Evolutionary conservation across 2,888 invertebrate species (phyloP).

Genomic region (Polymixis flavicincta): DNA sequence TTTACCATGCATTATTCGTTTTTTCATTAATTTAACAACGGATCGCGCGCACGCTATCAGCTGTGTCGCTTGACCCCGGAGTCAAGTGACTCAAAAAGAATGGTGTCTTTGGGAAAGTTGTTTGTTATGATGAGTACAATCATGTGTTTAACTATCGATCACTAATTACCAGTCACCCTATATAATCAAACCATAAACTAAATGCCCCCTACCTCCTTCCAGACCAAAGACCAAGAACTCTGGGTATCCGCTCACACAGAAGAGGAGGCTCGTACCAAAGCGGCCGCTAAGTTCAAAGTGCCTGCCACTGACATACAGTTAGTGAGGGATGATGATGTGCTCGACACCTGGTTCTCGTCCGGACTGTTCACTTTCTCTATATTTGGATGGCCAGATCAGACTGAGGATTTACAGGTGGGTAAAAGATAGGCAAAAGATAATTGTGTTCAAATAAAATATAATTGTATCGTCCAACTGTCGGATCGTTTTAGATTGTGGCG

Average conservation of each 20-base stretch:
- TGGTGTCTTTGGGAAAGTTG: no score
- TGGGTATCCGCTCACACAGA: slow-evolving; percentile 95
- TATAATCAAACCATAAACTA: slow-evolving; percentile 3
- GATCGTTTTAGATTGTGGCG: no score
- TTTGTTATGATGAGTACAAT: no score
- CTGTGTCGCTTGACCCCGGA: no score
- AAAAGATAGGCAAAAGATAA: background rate
- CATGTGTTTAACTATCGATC: no score
- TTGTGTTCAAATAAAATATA: background rate
- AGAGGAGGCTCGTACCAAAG: slow-evolving; percentile 95
- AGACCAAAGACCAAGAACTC: slow-evolving; percentile 88
- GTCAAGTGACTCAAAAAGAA: no score
- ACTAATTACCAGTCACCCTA: no score
- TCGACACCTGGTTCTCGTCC: slow-evolving; percentile 99
- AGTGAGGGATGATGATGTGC: slow-evolving; percentile 97
- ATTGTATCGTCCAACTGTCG: no score
- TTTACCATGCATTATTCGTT: no score
- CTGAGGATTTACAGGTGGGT: slow-evolving; percentile 91
- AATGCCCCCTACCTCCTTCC: background rate
- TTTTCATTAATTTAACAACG: no score
- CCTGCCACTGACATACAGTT: slow-evolving; percentile 89
- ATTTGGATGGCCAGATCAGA: slow-evolving; percentile 98
- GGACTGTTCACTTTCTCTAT: slow-evolving; percentile 98
- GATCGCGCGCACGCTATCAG: no score
- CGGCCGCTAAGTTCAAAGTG: slow-evolving; percentile 92